phyloP scores from a whole-genome alignment of 2,113 vertebrate species.

The Heptranchias perlo region DNA sequence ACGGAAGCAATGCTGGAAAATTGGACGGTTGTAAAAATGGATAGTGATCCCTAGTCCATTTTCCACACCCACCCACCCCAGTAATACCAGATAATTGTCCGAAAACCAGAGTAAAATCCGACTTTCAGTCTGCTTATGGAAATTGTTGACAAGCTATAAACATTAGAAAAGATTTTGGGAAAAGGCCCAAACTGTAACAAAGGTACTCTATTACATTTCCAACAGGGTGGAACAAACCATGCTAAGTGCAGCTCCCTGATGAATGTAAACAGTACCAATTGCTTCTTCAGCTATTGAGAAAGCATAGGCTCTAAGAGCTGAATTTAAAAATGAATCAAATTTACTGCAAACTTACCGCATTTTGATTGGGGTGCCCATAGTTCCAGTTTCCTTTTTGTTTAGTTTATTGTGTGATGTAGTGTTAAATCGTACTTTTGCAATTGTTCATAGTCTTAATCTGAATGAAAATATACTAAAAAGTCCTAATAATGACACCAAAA shows the following conservation, averaged over 20 bases:
- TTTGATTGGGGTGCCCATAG: not conserved
- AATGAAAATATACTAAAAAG: not conserved
- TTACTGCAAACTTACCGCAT: not conserved
- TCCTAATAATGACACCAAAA: not conserved
- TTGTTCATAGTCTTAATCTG: not conserved
- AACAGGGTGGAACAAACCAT: not conserved
- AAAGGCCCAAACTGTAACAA: not conserved
- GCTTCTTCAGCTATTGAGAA: not conserved
- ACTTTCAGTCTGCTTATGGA: not conserved
- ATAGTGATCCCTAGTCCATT: too few species aligned
- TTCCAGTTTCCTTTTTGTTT: not conserved
- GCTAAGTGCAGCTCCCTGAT: not conserved
- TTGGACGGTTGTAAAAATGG: not conserved
- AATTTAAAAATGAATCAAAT: not conserved
- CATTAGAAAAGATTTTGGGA: slow-evolving; percentile 2
- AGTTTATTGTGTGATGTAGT: not conserved
- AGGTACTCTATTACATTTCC: not conserved
- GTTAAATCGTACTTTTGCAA: not conserved
- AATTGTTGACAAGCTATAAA: not conserved
- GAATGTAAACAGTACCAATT: not conserved
- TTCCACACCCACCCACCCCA: too few species aligned
- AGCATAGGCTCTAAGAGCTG: not conserved
- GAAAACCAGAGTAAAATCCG: too few species aligned
- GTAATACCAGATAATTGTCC: too few species aligned
- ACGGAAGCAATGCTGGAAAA: not conserved